Conservation (phyloP, 2,113 vertebrate species). For the Indicator indicator region DNA sequence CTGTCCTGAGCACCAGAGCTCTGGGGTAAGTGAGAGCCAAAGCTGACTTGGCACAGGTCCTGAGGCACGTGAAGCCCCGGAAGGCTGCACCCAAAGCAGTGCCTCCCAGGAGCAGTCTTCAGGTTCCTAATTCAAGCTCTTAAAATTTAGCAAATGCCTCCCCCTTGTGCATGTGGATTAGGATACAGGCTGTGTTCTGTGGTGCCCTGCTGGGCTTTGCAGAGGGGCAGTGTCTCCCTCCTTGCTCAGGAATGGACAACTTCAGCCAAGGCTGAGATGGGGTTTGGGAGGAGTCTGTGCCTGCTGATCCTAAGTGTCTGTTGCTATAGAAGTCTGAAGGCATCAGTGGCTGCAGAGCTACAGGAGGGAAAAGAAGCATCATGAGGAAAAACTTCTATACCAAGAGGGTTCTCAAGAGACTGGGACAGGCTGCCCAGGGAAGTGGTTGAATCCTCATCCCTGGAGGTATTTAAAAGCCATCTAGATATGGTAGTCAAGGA, state of each 20-base stretch:
- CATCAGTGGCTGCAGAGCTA: background rate
- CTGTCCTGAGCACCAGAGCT: background rate
- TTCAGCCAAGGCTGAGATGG: background rate
- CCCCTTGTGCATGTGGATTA: constrained; percentile 53
- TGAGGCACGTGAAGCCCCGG: accelerated
- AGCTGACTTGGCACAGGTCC: background rate
- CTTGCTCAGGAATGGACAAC: background rate
- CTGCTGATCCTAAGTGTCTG: background rate
- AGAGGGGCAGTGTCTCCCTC: background rate
- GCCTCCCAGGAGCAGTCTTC: accelerated
- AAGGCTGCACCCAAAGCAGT: background rate
- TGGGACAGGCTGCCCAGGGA: no score
- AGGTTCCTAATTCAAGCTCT: background rate
- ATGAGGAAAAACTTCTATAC: no score
- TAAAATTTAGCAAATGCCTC: constrained; percentile 52
- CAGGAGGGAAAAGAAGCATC: no score
- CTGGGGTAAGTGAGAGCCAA: background rate
- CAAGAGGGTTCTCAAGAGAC: no score
- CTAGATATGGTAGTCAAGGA: no score
- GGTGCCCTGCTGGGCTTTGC: background rate
- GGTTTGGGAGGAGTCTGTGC: background rate
- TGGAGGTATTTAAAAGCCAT: no score
- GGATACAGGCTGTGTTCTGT: background rate
- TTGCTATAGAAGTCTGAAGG: background rate
- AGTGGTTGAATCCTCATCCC: no score